Evolutionary conservation across 2,113 vertebrate species (phyloP), one percentile per base, ranked within the genome.

Genomic region (Cromileptes altivelis): DNA sequence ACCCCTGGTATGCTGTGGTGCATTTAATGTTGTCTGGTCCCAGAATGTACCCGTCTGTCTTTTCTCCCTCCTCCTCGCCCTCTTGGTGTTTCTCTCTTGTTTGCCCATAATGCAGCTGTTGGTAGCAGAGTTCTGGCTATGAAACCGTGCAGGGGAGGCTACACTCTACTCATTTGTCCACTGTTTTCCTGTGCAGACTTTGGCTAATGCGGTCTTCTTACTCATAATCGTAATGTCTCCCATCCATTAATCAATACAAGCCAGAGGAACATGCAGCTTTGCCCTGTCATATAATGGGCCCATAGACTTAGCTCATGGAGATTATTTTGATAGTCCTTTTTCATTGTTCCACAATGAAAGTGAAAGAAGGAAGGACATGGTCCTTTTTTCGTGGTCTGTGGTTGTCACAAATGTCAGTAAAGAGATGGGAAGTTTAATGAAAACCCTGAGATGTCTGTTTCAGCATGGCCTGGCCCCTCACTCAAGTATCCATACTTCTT

Each of bases 361-460:
- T 68, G 42, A 78, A 89, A 65, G 56, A 76, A 58, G 42, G 75
- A 82, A 68, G 64, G 78, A 78, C 72, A 68, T 42, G 57, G 69
- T 65, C 45, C 68, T 76, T 89, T 84, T 70, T 87, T 81, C 75
- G 75, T 80, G 89, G 85, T 86, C 70, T 92, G 81, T 64, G 77
- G 85, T 90, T 88, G 91, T 91, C 89, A 85, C 79, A 89, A 84
- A 89, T 90, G 90, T 94, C 90, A 92, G 83, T 89, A 75, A 86
- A 78, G 78, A 75, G 85, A 85, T 89, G 88, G 69, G 74, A 80
- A 89, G 81, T 76, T 89, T 88, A 93, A 94, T 91, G 85, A 83
- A 92, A 92, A 89, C 83, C 83, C 85, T 87, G 86, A 90, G 81
- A 92, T 89, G 92, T 94, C 91, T 94, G 91, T 93, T 91, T 93